Evolutionary conservation across 1,140 invertebrate genomes (phyloP), one percentile per base, ranked within the genome.

Genomic region (Teleopsis dalmanni): DNA sequence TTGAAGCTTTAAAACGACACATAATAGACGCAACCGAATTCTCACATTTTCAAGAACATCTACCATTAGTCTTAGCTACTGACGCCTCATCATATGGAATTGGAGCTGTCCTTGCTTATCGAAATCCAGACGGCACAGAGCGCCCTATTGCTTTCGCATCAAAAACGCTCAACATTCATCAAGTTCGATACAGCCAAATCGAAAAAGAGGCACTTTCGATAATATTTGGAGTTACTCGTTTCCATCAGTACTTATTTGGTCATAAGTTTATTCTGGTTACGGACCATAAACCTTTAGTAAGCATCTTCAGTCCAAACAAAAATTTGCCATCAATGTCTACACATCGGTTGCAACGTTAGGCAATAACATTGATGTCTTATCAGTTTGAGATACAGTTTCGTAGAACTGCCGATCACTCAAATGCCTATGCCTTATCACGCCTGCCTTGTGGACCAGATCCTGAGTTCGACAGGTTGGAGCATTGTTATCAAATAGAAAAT

Each of bases 151-250:
- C 63, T 10, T 78, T 59, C 57, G 73, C 66, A 0, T 79, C 75
- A 13, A 57, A 70, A 14, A 70, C 72, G 3, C 55, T 81, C 7
- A 70, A 58, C 13, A 26, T 35, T 3, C 56, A 72, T 3, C 72
- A 81, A 57, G 51, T 58, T 51, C 74, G 74, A 10, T 81, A 80
- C 56, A 58, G 63, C 16, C 72, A 78, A 51, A 60, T 77, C 7
- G 75, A 82, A 26, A 74, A 75, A 53, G 78, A 81, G 58, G 74
- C 62, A 0, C 55, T 75, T 4, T 63, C 71, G 5, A 70, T 80
- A 26, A 48, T 77, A 36, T 75, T 66, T 57, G 72, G 71, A n/a
- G 50, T 76, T 16, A 55, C 59, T 36, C 74, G 73, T 47, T 79
- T 79, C 53, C 72, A 78, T 46, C 57, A 78, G 36, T 80, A 75